Percentiles rank a stretch among this genome's conserved stretches.
Conservation (phyloP, 2,888 invertebrate species). For the Sericinus montela region DNA sequence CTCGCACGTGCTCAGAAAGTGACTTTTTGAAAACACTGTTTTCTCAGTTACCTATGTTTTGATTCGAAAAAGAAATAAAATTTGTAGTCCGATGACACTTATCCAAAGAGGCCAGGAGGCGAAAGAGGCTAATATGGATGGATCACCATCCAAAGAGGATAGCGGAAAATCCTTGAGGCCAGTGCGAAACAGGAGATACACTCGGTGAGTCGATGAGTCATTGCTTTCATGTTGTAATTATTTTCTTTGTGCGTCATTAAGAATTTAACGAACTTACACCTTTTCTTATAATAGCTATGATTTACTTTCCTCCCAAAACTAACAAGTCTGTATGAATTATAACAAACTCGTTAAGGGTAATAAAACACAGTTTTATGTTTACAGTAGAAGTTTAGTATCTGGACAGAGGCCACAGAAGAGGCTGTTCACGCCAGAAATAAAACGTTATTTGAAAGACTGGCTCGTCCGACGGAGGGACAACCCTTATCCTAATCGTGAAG, state of each 20-base stretch:
- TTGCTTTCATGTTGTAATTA: slow-evolving; percentile 53
- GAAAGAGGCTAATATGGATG: slow-evolving; percentile 52
- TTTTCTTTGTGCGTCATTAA: slow-evolving; percentile 71
- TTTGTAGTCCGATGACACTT: slow-evolving; percentile 57
- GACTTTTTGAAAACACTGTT: slow-evolving; percentile 10
- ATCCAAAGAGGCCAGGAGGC: slow-evolving; percentile 47
- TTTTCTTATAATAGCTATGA: too few species aligned
- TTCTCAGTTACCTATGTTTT: slow-evolving; percentile 21
- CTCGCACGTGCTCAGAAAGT: slow-evolving; percentile 55
- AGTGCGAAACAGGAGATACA: slow-evolving; percentile 84
- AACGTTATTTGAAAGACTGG: slow-evolving; percentile 88
- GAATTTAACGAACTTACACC: slow-evolving; percentile 21
- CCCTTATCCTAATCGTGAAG: slow-evolving; percentile 88
- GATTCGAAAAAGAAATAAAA: slow-evolving; percentile 24
- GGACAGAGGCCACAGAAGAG: slow-evolving; percentile 84
- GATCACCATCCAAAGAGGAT: slow-evolving; percentile 54
- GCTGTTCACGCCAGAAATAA: slow-evolving; percentile 89
- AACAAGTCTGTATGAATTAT: too few species aligned
- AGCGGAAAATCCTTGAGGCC: slow-evolving; percentile 80
- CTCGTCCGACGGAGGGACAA: slow-evolving; percentile 86
- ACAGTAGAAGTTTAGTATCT: slow-evolving; percentile 77
- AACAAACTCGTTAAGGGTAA: neutral
- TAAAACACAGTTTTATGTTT: slow-evolving; percentile 28
- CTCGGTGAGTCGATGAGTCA: slow-evolving; percentile 81
- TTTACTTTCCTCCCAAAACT: neutral